phyloP scores from a whole-genome alignment of 2,113 vertebrate species.

The Lethenteron camtschaticum region DNA sequence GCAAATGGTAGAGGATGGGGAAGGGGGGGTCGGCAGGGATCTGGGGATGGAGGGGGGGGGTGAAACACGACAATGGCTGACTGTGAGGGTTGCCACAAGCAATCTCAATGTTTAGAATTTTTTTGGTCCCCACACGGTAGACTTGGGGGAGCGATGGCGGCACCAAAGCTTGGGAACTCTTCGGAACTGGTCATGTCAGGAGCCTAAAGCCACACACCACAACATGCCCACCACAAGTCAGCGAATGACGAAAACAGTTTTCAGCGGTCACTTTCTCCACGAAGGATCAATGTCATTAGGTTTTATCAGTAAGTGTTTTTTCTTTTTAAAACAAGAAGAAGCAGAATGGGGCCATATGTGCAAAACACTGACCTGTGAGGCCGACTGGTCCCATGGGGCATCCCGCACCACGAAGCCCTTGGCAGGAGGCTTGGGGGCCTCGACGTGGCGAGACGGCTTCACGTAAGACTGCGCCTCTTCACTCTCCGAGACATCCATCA shows the following conservation, averaged over 20 bases:
- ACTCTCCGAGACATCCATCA: constrained; percentile 68
- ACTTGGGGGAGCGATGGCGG: constrained; percentile 54
- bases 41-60: too few species aligned
- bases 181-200: constrained; percentile 96
- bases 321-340: not conserved
- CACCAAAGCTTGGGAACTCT: constrained; percentile 92
- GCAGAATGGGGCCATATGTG: not conserved
- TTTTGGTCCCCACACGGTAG: constrained; percentile 92
- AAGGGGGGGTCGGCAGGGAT: too few species aligned
- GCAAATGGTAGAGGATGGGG: too few species aligned
- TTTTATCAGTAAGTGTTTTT: not conserved
- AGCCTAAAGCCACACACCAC: constrained; percentile 27
- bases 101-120: constrained; percentile 37
- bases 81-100: too few species aligned
- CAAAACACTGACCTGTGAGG: constrained; percentile 31
- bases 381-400: constrained; percentile 54
- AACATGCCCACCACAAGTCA: not conserved
- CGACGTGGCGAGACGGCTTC: constrained; percentile 44
- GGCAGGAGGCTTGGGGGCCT: constrained; percentile 47
- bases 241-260: not conserved
- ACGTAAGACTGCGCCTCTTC: constrained; percentile 66
- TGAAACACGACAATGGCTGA: too few species aligned
- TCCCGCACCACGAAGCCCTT: constrained; percentile 95
- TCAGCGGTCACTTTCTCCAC: too few species aligned
- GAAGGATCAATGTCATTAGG: constrained; percentile 8